phyloP scores from a whole-genome alignment of 2,888 invertebrate genomes.

The Ennomos fuscantarius region DNA sequence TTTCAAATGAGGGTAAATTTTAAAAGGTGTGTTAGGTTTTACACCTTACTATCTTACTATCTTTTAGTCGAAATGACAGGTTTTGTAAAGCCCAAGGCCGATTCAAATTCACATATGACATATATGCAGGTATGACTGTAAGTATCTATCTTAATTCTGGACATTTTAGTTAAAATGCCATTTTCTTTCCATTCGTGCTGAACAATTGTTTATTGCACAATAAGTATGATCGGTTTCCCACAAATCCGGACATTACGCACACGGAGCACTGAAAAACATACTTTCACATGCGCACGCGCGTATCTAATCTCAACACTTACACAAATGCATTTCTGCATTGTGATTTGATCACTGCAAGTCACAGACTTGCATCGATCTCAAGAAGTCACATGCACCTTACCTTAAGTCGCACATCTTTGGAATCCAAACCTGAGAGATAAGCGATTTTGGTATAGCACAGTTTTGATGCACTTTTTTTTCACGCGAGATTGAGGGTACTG shows the following conservation, averaged over 20 bases:
- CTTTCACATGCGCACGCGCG: conserved; percentile 57
- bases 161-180: no score
- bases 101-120: no score
- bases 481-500: conserved; percentile 35
- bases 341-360: conserved; percentile 14
- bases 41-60: no score
- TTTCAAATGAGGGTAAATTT: no score
- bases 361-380: conserved; percentile 11
- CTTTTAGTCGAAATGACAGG: no score
- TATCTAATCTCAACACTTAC: conserved; percentile 44
- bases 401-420: conserved; percentile 5
- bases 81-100: no score
- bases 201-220: conserved; percentile 32
- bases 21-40: no score
- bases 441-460: conserved; percentile 55
- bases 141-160: no score
- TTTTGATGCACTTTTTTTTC: conserved; percentile 38
- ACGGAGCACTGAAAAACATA: conserved; percentile 45
- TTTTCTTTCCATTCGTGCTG: background rate
- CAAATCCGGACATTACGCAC: conserved; percentile 63
- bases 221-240: conserved; percentile 53
- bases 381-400: conserved; percentile 22
- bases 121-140: no score
- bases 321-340: conserved; percentile 51
- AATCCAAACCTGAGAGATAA: conserved; percentile 15